Conservation (phyloP, 2,113 vertebrate genomes). For the Sprattus sprattus region DNA sequence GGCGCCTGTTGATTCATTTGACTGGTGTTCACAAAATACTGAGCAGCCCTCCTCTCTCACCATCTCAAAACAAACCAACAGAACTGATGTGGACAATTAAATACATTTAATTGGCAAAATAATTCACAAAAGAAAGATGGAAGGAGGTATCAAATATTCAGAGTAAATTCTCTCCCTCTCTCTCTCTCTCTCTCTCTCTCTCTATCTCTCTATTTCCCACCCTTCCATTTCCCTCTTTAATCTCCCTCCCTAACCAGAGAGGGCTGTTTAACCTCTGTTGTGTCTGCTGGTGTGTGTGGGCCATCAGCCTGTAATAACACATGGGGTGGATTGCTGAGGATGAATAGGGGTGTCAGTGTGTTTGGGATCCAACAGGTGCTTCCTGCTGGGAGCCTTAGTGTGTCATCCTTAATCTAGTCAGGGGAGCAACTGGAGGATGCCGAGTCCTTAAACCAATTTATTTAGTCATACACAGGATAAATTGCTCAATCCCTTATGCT, state of each 20-base stretch:
- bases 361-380: neutral
- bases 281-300: neutral
- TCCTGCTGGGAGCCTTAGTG: neutral
- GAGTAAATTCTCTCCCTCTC: neutral
- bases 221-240: neutral
- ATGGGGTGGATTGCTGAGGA: neutral
- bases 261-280: neutral
- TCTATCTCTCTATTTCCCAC: neutral
- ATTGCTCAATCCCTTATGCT: neutral
- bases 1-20: conserved; percentile 7
- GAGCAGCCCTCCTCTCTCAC: neutral
- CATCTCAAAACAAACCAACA: neutral
- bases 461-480: neutral
- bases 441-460: neutral
- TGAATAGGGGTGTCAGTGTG: neutral
- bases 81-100: too few relatives aligned
- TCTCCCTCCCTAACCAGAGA: neutral
- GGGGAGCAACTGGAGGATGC: neutral
- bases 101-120: too few relatives aligned
- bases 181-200: neutral
- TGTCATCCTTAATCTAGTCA: neutral
- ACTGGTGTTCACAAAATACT: conserved; percentile 1
- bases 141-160: too few relatives aligned
- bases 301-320: neutral
- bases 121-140: too few relatives aligned